phyloP scores from a whole-genome alignment of 2,888 invertebrate genomes.

The Sepiola atlantica region DNA sequence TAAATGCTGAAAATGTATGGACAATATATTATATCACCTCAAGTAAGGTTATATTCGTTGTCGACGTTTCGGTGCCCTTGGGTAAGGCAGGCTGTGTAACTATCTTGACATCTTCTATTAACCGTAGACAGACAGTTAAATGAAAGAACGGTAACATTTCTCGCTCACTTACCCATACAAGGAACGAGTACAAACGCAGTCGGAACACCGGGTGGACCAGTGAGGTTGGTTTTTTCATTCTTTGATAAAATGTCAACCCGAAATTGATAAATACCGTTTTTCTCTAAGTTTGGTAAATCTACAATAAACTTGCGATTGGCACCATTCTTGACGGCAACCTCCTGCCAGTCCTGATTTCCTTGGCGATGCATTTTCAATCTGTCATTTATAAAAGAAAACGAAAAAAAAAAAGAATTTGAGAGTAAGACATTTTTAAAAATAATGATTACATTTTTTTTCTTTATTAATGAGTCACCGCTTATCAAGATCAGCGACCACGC shows the following conservation, averaged over 20 bases:
- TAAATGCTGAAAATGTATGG: too few relatives aligned
- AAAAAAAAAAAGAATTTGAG: too few relatives aligned
- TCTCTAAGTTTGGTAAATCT: not conserved
- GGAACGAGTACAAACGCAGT: not conserved
- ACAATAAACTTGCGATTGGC: not conserved
- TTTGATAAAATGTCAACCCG: conserved; percentile 50
- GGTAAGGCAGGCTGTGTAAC: too few relatives aligned
- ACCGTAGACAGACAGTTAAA: too few relatives aligned
- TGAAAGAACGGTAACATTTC: not conserved
- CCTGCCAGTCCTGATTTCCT: not conserved
- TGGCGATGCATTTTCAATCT: not conserved
- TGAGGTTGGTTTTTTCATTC: conserved; percentile 51
- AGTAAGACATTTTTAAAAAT: too few relatives aligned
- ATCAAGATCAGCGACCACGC: too few relatives aligned
- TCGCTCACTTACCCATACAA: not conserved
- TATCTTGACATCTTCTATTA: too few relatives aligned
- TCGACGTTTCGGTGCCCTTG: too few relatives aligned
- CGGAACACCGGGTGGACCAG: conserved; percentile 51
- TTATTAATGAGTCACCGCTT: too few relatives aligned
- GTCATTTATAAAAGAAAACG: not conserved
- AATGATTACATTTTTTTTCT: too few relatives aligned
- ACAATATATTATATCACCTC: too few relatives aligned
- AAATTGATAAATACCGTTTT: conserved; percentile 49
- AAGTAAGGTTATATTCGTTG: too few relatives aligned
- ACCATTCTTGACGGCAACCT: not conserved